phyloP scores from a whole-genome alignment of 2,113 vertebrate species.

The Marcusenius ussheri region DNA sequence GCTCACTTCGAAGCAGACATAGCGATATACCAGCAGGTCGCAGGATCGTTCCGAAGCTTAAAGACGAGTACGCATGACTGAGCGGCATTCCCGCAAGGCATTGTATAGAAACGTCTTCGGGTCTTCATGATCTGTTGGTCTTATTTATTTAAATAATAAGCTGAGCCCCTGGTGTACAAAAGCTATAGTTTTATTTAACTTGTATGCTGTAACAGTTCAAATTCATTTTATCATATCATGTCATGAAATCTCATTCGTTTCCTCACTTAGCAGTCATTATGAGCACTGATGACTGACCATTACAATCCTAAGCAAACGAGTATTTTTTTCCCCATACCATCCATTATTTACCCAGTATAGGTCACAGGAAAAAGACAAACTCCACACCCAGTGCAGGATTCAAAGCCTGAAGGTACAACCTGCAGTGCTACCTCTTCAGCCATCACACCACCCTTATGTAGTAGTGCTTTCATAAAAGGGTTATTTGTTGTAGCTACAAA shows the following conservation, averaged over 20 bases:
- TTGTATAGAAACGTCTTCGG: background rate
- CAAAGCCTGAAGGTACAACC: background rate
- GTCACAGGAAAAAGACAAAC: background rate
- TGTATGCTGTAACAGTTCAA: background rate
- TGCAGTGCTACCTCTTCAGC: background rate
- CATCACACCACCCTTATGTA: background rate
- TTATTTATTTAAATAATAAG: background rate
- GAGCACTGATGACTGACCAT: background rate
- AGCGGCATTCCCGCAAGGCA: background rate
- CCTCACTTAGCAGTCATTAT: background rate
- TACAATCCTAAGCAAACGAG: background rate
- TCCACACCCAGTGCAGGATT: background rate
- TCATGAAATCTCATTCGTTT: background rate
- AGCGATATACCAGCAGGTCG: background rate
- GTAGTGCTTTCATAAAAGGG: background rate
- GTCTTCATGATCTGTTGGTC: background rate
- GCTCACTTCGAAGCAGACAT: background rate
- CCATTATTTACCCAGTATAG: background rate
- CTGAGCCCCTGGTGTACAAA: background rate
- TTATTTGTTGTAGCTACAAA: background rate
- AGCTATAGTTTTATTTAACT: background rate
- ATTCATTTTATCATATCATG: background rate
- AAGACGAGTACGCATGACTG: background rate
- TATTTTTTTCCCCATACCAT: background rate
- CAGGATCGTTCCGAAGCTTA: background rate